Percentiles rank a stretch among this genome's conserved stretches.
These are phyloP conservation scores for Glomeris marginata DNA, from an alignment of 2,888 invertebrate genomes.

Conservation along the genomic window DNA sequence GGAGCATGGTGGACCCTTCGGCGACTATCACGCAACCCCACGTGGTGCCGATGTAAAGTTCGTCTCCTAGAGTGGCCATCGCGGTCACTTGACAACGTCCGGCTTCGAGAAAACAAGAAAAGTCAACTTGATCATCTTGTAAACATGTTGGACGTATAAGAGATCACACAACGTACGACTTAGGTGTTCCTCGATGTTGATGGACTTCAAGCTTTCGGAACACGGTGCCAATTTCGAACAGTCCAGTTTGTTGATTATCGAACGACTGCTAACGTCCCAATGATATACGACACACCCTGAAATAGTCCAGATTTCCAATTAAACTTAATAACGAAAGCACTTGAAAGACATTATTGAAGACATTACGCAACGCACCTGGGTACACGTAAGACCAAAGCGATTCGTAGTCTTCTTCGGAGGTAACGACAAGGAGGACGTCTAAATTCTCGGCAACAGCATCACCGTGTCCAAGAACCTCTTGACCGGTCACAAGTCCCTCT, in stretches of 20 bases:
- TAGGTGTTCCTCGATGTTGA: constrained; percentile 73
- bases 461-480: constrained; percentile 50
- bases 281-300: constrained; percentile 71
- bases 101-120: constrained; percentile 24
- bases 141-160: neutral
- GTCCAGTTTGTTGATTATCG: constrained; percentile 63
- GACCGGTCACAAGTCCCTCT: constrained; percentile 49
- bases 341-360: too few species aligned
- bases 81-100: constrained; percentile 47
- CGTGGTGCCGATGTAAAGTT: constrained; percentile 80
- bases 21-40: constrained; percentile 90
- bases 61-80: constrained; percentile 47
- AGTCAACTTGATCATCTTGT: constrained; percentile 1
- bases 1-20: constrained; percentile 59
- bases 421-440: constrained; percentile 42
- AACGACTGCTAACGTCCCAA: constrained; percentile 56
- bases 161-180: constrained; percentile 41
- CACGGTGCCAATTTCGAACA: constrained; percentile 83
- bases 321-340: too few species aligned
- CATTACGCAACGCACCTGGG: constrained; percentile 45
- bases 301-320: constrained; percentile 4
- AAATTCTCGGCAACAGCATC: constrained; percentile 35
- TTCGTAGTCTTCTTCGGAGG: constrained; percentile 25
- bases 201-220: constrained; percentile 79
- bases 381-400: constrained; percentile 57